Evolutionary conservation across 2,797 vertebrate species (phyloP), one percentile per base, ranked within the genome.

Genomic region (Semaprochilodus insignis): DNA sequence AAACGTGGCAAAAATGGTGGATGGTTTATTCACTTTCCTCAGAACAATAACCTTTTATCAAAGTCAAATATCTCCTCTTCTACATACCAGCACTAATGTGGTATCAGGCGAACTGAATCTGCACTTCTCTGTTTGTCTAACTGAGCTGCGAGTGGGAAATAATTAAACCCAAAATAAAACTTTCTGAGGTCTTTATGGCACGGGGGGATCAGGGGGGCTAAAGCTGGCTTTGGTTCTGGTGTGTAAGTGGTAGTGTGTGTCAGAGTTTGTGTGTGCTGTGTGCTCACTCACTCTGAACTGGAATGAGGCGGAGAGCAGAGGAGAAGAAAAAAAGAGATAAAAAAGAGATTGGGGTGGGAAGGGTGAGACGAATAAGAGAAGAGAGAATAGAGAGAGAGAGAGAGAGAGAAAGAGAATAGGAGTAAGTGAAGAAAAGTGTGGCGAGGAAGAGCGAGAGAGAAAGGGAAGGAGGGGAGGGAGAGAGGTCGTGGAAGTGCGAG

Each of bases 381-480:
- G 27, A 31, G 40, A 80, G 54, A 63, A 66, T 23, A 51, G 57
- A 36, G 60, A 17, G 34, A 71, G 34, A 40, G 66, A 69, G 36
- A 44, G 36, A 69, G 51, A 27, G 51, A 25, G 51, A 19, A 25
- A 55, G 51, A 54, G 52, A 25, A 40, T 13, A 21, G 51, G 11
- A 65, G 57, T 63, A 59, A 80, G 13, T 25, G 70, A 52, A 13
- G 16, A 23, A 74, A 55, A 52, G 77, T 44, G n/a, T 15, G 36
- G 59, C 27, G 67, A 19, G 15, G 31, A 1, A 73, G 51, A 44
- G 59, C 63, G 74, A 70, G 59, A 48, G 48, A 73, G 73, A 59
- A 60, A 23, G 59, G 77, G 81, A 74, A 19, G 52, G n/a, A 77
- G 44, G 44, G 8, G 62, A 67, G 52, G 17, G 65, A 65, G 74